Conservation (phyloP, 2,797 vertebrate species). For the Phylloscopus collybita region DNA sequence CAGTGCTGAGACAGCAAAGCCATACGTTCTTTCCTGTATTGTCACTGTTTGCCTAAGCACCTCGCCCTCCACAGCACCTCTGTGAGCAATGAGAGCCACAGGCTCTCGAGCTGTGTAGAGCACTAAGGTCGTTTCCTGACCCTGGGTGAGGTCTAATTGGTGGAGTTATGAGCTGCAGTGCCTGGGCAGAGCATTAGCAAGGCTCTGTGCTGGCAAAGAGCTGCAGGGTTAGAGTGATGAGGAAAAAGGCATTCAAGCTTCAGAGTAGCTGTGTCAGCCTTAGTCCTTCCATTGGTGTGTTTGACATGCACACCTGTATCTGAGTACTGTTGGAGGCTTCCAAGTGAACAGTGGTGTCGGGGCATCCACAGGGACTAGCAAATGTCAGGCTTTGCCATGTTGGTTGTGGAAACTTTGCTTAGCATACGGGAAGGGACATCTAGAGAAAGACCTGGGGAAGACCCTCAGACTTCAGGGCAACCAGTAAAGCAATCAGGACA, state of each 20-base stretch:
- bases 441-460: not conserved
- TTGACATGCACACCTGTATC: not conserved
- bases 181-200: not conserved
- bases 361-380: not conserved
- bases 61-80: not conserved
- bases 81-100: not conserved
- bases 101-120: not conserved
- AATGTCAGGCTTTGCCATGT: not conserved
- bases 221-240: not conserved
- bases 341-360: not conserved
- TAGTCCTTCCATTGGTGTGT: not conserved
- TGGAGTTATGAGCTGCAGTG: not conserved
- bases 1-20: slow-evolving; percentile 34
- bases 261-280: not conserved
- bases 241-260: not conserved
- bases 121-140: not conserved
- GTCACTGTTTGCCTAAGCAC: not conserved
- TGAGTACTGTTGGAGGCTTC: not conserved
- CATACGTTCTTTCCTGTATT: not conserved
- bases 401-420: not conserved
- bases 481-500: not conserved
- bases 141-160: not conserved
- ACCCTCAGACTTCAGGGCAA: not conserved
- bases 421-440: not conserved
- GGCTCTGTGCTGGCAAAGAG: not conserved